These are phyloP conservation scores for Meles meles DNA, from an alignment of 2,113 vertebrate species.

Conservation along the genomic window DNA sequence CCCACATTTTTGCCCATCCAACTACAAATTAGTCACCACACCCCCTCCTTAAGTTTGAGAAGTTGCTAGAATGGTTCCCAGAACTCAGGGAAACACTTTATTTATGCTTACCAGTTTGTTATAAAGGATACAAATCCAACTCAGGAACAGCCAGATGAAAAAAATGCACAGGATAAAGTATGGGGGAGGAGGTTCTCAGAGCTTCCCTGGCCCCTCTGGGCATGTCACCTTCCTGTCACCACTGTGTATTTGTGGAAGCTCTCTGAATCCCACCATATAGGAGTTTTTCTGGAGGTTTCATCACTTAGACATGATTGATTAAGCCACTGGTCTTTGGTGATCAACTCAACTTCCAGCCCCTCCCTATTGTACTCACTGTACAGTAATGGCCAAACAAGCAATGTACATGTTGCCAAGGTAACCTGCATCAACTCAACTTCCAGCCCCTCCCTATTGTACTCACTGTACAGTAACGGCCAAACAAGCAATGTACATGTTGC, in stretches of 20 bases:
- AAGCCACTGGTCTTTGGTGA: background rate
- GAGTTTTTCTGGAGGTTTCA: background rate
- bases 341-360: background rate
- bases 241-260: background rate
- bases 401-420: background rate
- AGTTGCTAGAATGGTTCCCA: background rate
- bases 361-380: conserved; percentile 73
- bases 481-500: background rate
- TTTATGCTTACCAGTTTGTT: background rate
- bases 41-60: background rate
- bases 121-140: background rate
- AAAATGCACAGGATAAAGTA: background rate
- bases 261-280: background rate
- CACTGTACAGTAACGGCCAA: conserved; percentile 76
- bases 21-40: background rate
- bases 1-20: background rate
- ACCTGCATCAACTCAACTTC: background rate
- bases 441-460: background rate
- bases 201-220: background rate
- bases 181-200: background rate
- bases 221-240: background rate
- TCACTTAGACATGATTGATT: background rate
- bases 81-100: background rate
- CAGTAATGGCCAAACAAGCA: conserved; percentile 50
- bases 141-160: background rate